Percentiles rank a stretch among this genome's conserved stretches.
phyloP scores from a whole-genome alignment of 37 sponge, comb jelly and placozoan genomes.

The Eunapius fragilis region DNA sequence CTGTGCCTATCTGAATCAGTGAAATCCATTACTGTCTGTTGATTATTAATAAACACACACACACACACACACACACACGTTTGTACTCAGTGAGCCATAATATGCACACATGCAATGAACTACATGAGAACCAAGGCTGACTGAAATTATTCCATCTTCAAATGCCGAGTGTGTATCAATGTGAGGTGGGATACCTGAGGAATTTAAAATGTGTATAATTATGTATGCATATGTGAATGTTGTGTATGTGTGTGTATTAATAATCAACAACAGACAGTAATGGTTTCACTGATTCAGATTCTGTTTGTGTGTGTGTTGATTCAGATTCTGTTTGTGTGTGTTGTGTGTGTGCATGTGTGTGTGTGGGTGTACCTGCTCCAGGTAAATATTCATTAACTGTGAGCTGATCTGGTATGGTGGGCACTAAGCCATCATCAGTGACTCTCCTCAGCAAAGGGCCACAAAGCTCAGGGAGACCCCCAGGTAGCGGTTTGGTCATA shows the following conservation, averaged over 20 bases:
- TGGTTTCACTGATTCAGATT: too few species aligned
- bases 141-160: slow-evolving; percentile 76
- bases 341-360: neutral
- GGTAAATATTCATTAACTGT: slow-evolving; percentile 91
- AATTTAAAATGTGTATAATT: neutral
- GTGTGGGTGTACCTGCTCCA: slow-evolving; percentile 71
- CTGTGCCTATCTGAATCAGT: slow-evolving; percentile 26
- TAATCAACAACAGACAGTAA: too few species aligned
- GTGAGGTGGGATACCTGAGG: slow-evolving; percentile 89
- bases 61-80: neutral
- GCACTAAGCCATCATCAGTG: slow-evolving; percentile 14
- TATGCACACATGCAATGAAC: slow-evolving; percentile 11
- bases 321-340: neutral
- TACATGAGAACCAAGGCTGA: slow-evolving; percentile 88
- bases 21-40: slow-evolving; percentile 88
- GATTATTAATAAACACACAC: too few species aligned
- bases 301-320: too few species aligned
- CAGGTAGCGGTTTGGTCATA: slow-evolving; percentile 63
- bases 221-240: too few species aligned
- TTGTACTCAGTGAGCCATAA: neutral
- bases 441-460: slow-evolving; percentile 46
- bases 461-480: slow-evolving; percentile 62
- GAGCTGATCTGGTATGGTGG: slow-evolving; percentile 72
- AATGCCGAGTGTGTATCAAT: slow-evolving; percentile 93
- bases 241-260: neutral